phyloP scores from a whole-genome alignment of 2,113 vertebrate species.

The Cettia cetti region DNA sequence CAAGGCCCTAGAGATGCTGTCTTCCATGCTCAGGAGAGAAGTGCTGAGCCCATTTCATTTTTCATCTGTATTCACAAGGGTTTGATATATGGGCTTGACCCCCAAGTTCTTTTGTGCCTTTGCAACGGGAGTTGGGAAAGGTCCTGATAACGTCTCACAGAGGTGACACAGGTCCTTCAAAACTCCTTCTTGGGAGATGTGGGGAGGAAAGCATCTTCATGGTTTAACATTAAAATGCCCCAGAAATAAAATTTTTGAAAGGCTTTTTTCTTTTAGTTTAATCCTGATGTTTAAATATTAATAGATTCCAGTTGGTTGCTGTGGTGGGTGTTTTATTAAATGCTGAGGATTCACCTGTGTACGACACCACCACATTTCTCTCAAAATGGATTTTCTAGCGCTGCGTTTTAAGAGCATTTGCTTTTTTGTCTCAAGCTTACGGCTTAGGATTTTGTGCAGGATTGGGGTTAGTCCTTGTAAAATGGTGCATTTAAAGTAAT shows the following conservation, averaged over 20 bases:
- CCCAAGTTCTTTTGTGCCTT: neutral
- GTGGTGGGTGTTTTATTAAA: neutral
- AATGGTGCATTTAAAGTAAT: slow-evolving; percentile 13
- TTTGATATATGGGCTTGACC: neutral
- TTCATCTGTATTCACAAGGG: neutral
- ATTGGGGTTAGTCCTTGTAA: slow-evolving; percentile 44
- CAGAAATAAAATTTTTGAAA: neutral
- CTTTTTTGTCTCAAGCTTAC: slow-evolving; percentile 52
- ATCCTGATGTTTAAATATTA: neutral
- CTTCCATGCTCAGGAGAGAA: rapidly evolving
- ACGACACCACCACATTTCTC: neutral
- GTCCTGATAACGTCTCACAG: neutral
- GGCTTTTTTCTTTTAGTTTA: neutral
- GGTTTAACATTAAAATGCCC: neutral
- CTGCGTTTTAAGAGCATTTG: slow-evolving; percentile 12
- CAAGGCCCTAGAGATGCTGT: neutral
- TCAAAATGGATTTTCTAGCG: neutral
- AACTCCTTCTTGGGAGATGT: neutral
- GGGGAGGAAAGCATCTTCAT: neutral
- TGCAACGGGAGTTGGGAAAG: rapidly evolving
- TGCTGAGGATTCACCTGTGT: slow-evolving; percentile 27
- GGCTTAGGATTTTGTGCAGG: slow-evolving; percentile 55
- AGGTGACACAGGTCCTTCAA: neutral
- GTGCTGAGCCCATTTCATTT: neutral
- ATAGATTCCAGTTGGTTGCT: neutral